phyloP scores from a whole-genome alignment of 2,888 invertebrate species.

The Heliothis peltigera region DNA sequence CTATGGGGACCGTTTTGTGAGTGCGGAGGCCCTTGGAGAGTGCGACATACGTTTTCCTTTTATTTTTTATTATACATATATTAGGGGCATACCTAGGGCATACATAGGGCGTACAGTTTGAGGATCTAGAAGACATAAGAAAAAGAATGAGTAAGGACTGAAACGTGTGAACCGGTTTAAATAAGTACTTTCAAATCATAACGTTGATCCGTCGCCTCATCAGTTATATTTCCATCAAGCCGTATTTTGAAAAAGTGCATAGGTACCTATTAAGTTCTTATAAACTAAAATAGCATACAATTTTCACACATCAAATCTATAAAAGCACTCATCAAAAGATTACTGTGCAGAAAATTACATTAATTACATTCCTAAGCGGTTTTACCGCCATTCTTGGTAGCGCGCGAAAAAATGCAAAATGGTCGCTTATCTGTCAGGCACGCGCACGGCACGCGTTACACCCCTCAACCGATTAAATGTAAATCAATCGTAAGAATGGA shows the following conservation, averaged over 20 bases:
- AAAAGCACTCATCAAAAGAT: slow-evolving; percentile 55
- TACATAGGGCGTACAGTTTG: no score
- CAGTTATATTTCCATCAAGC: slow-evolving; percentile 1
- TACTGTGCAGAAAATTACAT: slow-evolving; percentile 73
- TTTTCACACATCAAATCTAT: slow-evolving; percentile 63
- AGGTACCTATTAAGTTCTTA: slow-evolving; percentile 3
- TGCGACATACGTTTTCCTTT: no score
- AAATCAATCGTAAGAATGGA: slow-evolving; percentile 78
- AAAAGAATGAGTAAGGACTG: no score
- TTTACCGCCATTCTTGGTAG: slow-evolving; percentile 54
- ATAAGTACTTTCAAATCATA: no score
- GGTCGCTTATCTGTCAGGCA: slow-evolving; percentile 78
- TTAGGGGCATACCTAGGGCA: no score
- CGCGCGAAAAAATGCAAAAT: slow-evolving; percentile 67
- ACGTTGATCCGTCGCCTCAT: no score
- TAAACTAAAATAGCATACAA: slow-evolving; percentile 55
- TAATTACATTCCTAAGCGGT: slow-evolving; percentile 73
- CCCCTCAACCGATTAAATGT: slow-evolving; percentile 77
- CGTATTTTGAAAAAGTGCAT: slow-evolving; percentile 1
- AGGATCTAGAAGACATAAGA: no score
- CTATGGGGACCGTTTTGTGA: no score
- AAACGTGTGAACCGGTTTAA: no score
- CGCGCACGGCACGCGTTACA: slow-evolving; percentile 81
- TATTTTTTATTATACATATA: no score
- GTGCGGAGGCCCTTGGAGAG: no score